Base-by-base conservation (phyloP, 2,797 vertebrate genomes). In the Cuniculus paca region DNA sequence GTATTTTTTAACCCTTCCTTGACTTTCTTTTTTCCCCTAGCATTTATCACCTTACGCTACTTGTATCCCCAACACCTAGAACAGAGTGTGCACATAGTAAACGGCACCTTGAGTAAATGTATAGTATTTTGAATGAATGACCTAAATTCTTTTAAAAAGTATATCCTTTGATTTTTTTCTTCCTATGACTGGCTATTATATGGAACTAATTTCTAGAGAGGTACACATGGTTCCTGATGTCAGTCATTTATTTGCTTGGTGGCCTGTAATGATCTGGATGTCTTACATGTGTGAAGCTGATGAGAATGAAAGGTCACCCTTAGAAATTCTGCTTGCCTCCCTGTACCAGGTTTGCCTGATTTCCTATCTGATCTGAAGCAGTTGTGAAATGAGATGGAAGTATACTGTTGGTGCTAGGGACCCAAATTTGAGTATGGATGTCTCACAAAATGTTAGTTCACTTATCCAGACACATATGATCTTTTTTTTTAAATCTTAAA, bases 181-280 rank as follows among this genome's bases (percentile, higher is more conserved):
- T 56, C 19, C 34, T 36, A 4, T 80, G 52, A 24, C 0, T 65
- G n/a, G 39, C 58, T 78, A 5, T 42, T 68, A 14, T 0, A 16
- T 90, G 58, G 50, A 61, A 58, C 88, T 91, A 24, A 85, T 81
- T 91, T 96, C 36, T 70, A 20, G 65, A 85, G 14, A 77, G 42
- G 74, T 11, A 77, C n/a, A 42, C 42, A 17, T 12, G 52, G 52
- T 50, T 61, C 65, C 52, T 94, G 74, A 50, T 24, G 1, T 75
- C 45, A 34, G 79, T 9, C 8, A 11, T 88, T 58, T 85, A 26
- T 45, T 39, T 74, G 63, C 26, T 22, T 77, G 63, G 22, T 81
- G 56, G 50, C 83, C 22, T 80, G 19, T 50, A 16, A 56, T 65
- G 19, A 63, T 52, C 39, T 74, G 22, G 26, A 1, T 77, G 24